Base-by-base conservation (phyloP, 2,888 invertebrate genomes). In the Graphium colonna region DNA sequence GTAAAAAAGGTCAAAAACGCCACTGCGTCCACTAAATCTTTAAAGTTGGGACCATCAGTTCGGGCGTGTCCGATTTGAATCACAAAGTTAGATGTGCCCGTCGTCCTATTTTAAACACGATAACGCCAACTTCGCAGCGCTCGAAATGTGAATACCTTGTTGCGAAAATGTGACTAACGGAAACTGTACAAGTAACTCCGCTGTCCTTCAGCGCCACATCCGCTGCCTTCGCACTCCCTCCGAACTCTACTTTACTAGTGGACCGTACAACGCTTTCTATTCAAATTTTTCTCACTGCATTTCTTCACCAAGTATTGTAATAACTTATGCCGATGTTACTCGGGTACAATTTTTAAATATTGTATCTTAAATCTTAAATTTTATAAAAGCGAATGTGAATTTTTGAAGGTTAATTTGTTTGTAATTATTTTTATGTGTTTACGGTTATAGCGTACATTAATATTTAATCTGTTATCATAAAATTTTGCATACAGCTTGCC, bases 141-240 rank as follows among this genome's bases (percentile, higher is more conserved):
- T 87, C 86, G 80, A 87, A 89, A 89, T 89, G 88, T 86, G 88
- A 89, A 88, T 89, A 85, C 83, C 87, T 86, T 89, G 88, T 89
- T 82, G 88, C 77, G 84, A 87, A 88, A 89, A 88, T 89, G 88
- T 87, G 87, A 87, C 88, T 88, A 87, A 77, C 87, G 87, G 87
- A 88, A 86, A 88, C 86, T 82, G 80, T 73, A 79, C 87, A 85
- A 87, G 86, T 85, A 85, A 86, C 82, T 83, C 75, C 66, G 54
- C 78, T 74, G 83, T 83, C 82, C 82, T 82, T 77, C 68, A 73
- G 66, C 68, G 66, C 63, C 69, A 76, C 75, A 73, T 70, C 69
- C 72, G 66, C 61, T 47, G 58, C 60, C 60, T 58, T 51, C 40
- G 28, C 52, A 33, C 41, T 28, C 28, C 53, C 55, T 46, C 18